Conservation (phyloP, 2,888 invertebrate genomes). For the Tipula unca region DNA sequence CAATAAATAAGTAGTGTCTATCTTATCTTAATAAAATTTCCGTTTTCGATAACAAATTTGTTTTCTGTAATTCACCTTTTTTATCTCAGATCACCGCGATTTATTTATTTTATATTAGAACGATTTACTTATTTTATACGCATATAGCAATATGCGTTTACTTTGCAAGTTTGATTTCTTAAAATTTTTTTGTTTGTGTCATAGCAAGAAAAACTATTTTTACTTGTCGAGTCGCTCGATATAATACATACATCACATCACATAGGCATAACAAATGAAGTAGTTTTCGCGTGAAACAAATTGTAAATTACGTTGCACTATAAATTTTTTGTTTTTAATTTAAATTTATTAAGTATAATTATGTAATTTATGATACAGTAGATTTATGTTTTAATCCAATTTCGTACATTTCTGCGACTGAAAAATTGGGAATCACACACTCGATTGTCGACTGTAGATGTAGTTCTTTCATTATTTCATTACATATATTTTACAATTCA, state of each 20-base stretch:
- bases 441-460: neutral
- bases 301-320: neutral
- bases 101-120: neutral
- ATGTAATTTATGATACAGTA: neutral
- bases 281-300: neutral
- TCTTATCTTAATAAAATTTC: neutral
- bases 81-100: neutral
- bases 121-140: neutral
- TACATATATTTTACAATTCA: neutral
- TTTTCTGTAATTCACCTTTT: conserved; percentile 8
- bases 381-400: neutral
- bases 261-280: neutral
- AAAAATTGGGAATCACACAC: neutral
- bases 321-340: neutral
- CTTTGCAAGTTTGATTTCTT: neutral
- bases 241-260: neutral
- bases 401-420: neutral
- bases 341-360: neutral
- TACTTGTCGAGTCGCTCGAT: neutral
- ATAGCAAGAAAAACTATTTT: neutral
- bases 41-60: neutral
- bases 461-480: neutral
- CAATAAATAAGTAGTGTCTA: neutral
- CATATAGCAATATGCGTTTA: no score
- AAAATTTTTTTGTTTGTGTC: neutral